Evolutionary conservation across 2,113 vertebrate species (phyloP).

Genomic region (Nymphicus hollandicus): DNA sequence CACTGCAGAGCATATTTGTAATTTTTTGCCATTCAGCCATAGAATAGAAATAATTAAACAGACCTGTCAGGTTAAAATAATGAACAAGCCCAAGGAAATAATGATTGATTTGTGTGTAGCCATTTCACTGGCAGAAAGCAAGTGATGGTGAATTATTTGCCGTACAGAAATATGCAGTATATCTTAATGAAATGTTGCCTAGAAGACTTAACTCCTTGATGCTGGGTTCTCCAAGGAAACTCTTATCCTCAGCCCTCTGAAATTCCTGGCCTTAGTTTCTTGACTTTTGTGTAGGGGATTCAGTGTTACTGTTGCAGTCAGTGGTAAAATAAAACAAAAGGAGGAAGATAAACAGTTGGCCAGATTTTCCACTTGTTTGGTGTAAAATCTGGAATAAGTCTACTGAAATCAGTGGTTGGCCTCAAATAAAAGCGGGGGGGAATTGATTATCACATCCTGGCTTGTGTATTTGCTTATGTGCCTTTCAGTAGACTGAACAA

Average conservation of each 20-base stretch:
- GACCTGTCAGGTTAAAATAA: constrained; percentile 20
- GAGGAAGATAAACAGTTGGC: background rate
- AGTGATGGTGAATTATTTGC: constrained; percentile 13
- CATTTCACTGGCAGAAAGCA: background rate
- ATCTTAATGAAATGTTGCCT: constrained; percentile 23
- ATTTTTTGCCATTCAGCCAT: background rate
- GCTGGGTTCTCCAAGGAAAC: background rate
- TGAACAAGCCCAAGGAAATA: background rate
- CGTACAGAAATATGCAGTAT: background rate
- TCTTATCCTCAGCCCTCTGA: background rate
- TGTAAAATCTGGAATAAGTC: constrained; percentile 16
- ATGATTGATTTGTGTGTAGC: constrained; percentile 16
- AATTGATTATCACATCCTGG: background rate
- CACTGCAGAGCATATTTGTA: background rate
- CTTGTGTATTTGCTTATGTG: background rate
- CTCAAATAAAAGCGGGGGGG: background rate
- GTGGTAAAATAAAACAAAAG: background rate
- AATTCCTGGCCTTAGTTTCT: background rate
- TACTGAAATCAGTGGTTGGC: background rate
- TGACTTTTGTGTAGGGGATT: background rate
- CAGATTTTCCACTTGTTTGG: background rate
- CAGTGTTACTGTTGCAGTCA: background rate
- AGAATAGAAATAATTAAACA: constrained; percentile 7
- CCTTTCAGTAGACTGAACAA: background rate
- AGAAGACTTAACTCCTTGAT: background rate